phyloP scores from a whole-genome alignment of 2,797 vertebrate genomes.

The Clarias platycephalus region DNA sequence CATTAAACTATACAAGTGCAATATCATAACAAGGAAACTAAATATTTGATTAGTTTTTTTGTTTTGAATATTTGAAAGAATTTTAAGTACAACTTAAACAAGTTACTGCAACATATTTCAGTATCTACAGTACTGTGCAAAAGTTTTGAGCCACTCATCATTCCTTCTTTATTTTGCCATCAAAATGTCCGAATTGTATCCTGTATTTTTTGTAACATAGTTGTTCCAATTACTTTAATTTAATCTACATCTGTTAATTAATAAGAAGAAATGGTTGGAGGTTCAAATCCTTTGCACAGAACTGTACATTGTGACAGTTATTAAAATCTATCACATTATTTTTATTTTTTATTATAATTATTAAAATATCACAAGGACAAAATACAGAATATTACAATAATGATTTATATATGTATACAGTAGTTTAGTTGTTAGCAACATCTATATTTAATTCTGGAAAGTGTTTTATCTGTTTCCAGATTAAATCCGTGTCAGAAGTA shows the following conservation, averaged over 20 bases:
- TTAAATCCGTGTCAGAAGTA: constrained; percentile 28
- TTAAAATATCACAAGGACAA: not conserved
- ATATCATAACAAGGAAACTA: not conserved
- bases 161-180: too few relatives aligned
- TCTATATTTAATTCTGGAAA: not conserved
- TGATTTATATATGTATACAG: not conserved
- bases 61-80: not conserved
- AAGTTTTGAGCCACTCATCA: too few relatives aligned
- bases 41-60: not conserved
- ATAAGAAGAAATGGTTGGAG: too few relatives aligned
- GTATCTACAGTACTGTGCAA: not conserved
- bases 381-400: not conserved
- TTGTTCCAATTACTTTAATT: too few relatives aligned
- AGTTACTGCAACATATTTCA: not conserved
- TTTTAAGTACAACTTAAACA: not conserved
- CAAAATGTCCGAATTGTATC: too few relatives aligned
- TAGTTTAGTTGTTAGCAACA: not conserved
- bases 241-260: too few relatives aligned
- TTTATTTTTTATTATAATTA: not conserved
- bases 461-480: not conserved
- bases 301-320: too few relatives aligned
- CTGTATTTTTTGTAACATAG: too few relatives aligned
- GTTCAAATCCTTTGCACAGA: too few relatives aligned
- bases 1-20: not conserved
- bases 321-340: not conserved